Conservation (phyloP, 2,797 vertebrate species). For the Phrynocephalus forsythii region DNA sequence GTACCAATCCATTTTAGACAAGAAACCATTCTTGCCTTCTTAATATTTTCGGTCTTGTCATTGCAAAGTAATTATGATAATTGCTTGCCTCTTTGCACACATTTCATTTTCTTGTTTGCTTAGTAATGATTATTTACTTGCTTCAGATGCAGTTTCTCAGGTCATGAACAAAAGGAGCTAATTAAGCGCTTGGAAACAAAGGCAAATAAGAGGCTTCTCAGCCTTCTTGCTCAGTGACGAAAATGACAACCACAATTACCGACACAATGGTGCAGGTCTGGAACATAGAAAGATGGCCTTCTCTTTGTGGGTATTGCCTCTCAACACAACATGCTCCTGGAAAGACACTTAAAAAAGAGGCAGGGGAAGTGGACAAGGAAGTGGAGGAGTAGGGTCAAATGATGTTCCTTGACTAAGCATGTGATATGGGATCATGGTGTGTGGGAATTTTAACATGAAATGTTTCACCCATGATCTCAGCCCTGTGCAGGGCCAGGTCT, state of each 20-base stretch:
- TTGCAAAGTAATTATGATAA: constrained; percentile 19
- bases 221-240: background rate
- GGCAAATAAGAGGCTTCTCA: constrained; percentile 15
- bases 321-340: background rate
- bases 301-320: background rate
- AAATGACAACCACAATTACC: background rate
- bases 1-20: background rate
- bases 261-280: background rate
- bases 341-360: background rate
- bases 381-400: background rate
- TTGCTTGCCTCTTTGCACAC: constrained; percentile 7
- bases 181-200: background rate
- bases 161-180: constrained; percentile 34
- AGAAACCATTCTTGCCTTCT: background rate
- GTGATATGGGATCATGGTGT: no score
- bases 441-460: no score
- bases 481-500: background rate
- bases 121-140: background rate
- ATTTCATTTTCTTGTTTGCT: constrained; percentile 27
- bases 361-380: no score
- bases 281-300: background rate
- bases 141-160: constrained; percentile 1
- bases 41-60: constrained; percentile 37
- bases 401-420: background rate
- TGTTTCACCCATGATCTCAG: background rate